These are phyloP conservation scores for Palythoa grandis DNA, from an alignment of 92 coral and sea anemone species.

Conservation along the genomic window DNA sequence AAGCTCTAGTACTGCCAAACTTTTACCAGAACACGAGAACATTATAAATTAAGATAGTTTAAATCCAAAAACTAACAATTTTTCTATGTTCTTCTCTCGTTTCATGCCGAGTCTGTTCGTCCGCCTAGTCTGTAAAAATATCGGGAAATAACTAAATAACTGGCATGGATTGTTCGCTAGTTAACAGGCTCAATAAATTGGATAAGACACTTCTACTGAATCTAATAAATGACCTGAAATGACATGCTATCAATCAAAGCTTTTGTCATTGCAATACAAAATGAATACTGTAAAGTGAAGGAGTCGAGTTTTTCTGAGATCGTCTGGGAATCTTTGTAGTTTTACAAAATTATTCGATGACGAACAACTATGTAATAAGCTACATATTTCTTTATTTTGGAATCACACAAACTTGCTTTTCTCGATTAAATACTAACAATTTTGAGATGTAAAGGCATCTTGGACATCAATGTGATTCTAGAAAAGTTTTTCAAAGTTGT, in stretches of 20 bases:
- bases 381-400: background rate
- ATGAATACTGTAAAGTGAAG: background rate
- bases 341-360: background rate
- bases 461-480: background rate
- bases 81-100: background rate
- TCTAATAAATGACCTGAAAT: background rate
- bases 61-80: conserved; percentile 5
- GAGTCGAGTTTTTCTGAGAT: background rate
- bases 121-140: background rate
- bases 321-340: background rate
- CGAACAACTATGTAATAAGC: background rate
- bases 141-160: background rate
- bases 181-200: background rate
- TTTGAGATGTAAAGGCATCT: background rate
- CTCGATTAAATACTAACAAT: background rate
- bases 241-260: background rate
- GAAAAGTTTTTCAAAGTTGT: background rate
- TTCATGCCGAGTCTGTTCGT: background rate
- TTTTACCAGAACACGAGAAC: no score
- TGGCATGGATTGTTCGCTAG: background rate
- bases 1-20: no score
- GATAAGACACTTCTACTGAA: background rate
- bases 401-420: background rate
- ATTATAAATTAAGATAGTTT: no score
- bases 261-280: background rate